Conservation (phyloP, 2,888 invertebrate species). For the Theretra japonica region DNA sequence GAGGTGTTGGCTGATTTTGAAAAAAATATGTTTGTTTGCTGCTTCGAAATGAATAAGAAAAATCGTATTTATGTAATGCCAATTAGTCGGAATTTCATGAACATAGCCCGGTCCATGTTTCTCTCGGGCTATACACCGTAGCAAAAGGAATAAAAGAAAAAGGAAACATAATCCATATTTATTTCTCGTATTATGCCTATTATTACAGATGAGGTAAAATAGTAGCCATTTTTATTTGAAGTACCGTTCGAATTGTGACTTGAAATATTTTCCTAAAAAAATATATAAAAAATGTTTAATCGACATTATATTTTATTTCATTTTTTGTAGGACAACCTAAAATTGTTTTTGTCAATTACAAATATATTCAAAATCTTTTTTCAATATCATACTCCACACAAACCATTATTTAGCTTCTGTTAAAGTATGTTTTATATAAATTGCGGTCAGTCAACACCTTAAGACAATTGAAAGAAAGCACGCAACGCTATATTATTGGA, state of each 20-base stretch:
- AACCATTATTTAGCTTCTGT: background rate
- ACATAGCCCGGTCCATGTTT: background rate
- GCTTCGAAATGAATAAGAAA: background rate
- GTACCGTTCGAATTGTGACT: too few relatives aligned
- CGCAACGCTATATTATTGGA: slow-evolving; percentile 45
- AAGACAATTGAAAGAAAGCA: slow-evolving; percentile 31
- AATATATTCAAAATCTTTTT: background rate
- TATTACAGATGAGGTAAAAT: too few relatives aligned
- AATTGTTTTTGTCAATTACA: too few relatives aligned
- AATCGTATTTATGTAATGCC: background rate
- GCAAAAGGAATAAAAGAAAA: background rate
- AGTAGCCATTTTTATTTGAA: too few relatives aligned
- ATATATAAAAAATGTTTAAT: too few relatives aligned
- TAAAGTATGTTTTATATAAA: background rate
- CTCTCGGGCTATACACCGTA: background rate
- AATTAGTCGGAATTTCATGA: background rate
- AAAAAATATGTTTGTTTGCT: background rate
- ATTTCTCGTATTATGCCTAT: too few relatives aligned
- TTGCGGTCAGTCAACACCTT: slow-evolving; percentile 24
- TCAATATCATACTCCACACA: background rate
- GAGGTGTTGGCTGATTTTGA: slow-evolving; percentile 10
- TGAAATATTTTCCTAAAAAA: too few relatives aligned
- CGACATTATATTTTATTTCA: too few relatives aligned
- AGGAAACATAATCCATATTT: too few relatives aligned
- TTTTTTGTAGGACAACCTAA: too few relatives aligned